Conservation (phyloP, 2,113 vertebrate genomes). For the Suncus etruscus region DNA sequence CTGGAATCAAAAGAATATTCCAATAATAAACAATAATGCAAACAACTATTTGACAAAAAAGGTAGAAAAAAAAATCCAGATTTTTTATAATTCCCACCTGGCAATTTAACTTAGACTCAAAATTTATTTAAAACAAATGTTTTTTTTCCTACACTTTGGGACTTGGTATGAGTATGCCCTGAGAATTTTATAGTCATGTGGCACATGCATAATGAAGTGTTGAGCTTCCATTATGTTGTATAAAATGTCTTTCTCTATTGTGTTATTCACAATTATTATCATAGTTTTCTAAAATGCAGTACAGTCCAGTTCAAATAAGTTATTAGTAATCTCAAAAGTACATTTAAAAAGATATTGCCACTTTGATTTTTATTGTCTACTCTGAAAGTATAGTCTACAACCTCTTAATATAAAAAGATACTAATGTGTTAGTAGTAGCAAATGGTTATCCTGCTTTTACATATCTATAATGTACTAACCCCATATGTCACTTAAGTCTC, state of each 20-base stretch:
- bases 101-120: not conserved
- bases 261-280: not conserved
- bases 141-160: not conserved
- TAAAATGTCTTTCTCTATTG: slow-evolving; percentile 47
- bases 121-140: slow-evolving; percentile 24
- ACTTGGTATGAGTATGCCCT: not conserved
- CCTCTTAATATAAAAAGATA: too few species aligned
- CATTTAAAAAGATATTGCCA: not conserved
- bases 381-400: too few species aligned
- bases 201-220: not conserved
- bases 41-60: not conserved
- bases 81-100: slow-evolving; percentile 30
- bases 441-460: not conserved
- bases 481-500: not conserved
- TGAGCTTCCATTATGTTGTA: slow-evolving; percentile 40
- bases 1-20: not conserved
- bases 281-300: not conserved
- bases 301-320: not conserved
- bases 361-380: not conserved
- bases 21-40: not conserved
- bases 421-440: not conserved
- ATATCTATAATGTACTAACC: not conserved
- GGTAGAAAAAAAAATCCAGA: slow-evolving; percentile 4
- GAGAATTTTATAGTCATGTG: not conserved
- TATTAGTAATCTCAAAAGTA: slow-evolving; percentile 30